Conservation (phyloP, 2,113 vertebrate genomes). For the Syrrhaptes paradoxus region DNA sequence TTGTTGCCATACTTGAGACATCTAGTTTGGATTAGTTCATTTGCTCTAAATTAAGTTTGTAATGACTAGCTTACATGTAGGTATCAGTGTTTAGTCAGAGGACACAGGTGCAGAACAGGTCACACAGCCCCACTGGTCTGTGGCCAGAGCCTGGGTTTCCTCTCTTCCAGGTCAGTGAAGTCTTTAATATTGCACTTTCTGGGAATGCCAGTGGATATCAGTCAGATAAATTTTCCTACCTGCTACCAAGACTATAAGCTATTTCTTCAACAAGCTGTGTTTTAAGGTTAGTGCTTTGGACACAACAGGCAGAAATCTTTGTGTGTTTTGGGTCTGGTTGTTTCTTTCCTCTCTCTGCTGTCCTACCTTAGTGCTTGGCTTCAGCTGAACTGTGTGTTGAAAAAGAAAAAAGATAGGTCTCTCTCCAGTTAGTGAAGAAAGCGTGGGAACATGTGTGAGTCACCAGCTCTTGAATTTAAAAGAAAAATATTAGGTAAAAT, state of each 20-base stretch:
- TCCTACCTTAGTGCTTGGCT: background rate
- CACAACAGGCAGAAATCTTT: background rate
- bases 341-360: background rate
- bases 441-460: accelerated
- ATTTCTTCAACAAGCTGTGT: background rate
- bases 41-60: background rate
- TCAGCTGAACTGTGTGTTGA: background rate
- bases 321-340: background rate
- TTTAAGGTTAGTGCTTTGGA: background rate
- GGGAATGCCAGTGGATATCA: background rate
- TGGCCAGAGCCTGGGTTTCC: background rate
- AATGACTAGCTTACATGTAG: background rate
- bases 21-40: background rate
- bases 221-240: background rate
- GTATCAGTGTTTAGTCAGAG: background rate
- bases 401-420: background rate
- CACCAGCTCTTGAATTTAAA: background rate
- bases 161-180: background rate
- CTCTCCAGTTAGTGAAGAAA: background rate
- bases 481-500: background rate
- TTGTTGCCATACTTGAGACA: background rate
- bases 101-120: background rate
- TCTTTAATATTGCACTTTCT: background rate
- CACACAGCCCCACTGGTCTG: background rate
- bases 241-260: background rate